A percentile compares a stretch with the other conserved stretches of the same genome.
These are phyloP conservation scores for Cotesia typhae DNA, from an alignment of 1,140 invertebrate genomes.

Conservation along the genomic window DNA sequence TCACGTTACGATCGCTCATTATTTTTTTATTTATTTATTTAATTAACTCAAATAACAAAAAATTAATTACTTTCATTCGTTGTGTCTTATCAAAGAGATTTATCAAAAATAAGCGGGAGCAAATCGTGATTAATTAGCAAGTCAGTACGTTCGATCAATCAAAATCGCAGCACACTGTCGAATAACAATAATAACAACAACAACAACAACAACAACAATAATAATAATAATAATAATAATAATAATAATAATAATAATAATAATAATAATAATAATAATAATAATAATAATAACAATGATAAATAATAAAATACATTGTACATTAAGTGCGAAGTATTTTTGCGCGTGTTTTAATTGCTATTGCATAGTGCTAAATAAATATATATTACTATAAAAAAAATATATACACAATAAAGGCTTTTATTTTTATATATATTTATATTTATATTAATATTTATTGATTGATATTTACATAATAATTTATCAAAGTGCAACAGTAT, in stretches of 20 bases:
- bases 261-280: constrained; percentile 23
- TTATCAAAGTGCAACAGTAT: constrained; percentile 40
- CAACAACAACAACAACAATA: too few species aligned
- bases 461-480: too few species aligned
- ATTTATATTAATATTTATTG: not conserved
- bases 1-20: constrained; percentile 37
- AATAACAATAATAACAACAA: constrained; percentile 26
- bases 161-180: constrained; percentile 44
- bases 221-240: constrained; percentile 9
- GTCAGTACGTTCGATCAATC: constrained; percentile 40
- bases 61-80: too few species aligned
- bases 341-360: constrained; percentile 24
- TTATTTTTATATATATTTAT: constrained; percentile 3
- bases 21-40: not conserved
- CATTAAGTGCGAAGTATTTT: constrained; percentile 26
- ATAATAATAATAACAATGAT: constrained; percentile 13
- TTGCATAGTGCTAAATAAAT: constrained; percentile 28
- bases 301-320: constrained; percentile 5
- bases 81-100: not conserved
- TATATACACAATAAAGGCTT: too few species aligned
- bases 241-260: not conserved
- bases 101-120: constrained; percentile 28
- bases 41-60: too few species aligned
- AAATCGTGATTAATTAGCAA: constrained; percentile 38
- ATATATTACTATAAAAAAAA: constrained; percentile 7